Evolutionary conservation across 2,888 invertebrate species (phyloP).

Genomic region (Pristionchus arcanus): DNA sequence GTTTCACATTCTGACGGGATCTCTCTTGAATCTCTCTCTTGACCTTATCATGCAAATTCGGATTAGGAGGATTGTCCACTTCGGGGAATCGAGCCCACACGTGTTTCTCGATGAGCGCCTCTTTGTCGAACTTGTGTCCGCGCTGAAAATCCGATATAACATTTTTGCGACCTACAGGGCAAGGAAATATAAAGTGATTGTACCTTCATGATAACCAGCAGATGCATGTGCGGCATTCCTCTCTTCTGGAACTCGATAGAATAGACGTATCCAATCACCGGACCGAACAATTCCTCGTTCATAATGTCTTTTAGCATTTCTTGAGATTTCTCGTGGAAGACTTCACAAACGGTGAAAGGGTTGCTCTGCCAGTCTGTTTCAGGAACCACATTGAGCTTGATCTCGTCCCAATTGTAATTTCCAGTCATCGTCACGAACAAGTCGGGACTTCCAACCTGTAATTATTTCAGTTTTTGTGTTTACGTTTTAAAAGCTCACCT

Average conservation of each 20-base stretch:
- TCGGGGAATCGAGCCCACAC: constrained; percentile 22
- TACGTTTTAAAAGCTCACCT: neutral
- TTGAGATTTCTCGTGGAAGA: neutral
- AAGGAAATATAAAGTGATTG: neutral
- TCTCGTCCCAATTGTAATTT: neutral
- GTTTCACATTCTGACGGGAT: neutral
- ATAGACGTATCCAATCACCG: neutral
- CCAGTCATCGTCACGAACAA: neutral
- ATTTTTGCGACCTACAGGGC: neutral
- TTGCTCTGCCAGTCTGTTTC: neutral
- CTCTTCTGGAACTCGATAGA: constrained; percentile 15
- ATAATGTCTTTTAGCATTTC: neutral
- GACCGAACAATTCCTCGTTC: neutral
- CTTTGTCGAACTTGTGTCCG: neutral
- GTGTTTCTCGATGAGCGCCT: neutral
- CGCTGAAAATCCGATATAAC: neutral
- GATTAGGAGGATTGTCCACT: neutral
- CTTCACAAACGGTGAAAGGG: neutral
- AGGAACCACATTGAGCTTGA: neutral
- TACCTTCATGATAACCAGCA: neutral
- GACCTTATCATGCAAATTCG: neutral
- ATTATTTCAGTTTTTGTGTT: neutral
- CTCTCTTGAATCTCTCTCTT: neutral
- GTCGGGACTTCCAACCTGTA: neutral
- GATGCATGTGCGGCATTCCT: constrained; percentile 10